Conservation (phyloP, 92 coral and sea anemone genomes). For the Pocillopora meandrina region DNA sequence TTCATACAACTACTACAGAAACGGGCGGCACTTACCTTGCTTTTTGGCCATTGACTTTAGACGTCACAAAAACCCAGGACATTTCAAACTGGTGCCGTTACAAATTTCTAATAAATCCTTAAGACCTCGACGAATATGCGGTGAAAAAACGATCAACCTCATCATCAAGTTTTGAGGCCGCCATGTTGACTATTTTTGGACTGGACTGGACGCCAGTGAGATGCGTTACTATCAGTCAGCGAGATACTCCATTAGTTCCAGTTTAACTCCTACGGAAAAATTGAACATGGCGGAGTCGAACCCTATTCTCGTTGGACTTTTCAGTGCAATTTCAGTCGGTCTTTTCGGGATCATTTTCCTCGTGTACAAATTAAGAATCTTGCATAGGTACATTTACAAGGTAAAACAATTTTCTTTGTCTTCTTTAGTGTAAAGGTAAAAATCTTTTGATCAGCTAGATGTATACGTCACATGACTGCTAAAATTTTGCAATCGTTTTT, state of each 20-base stretch:
- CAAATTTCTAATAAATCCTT: not conserved
- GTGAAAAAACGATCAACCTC: not conserved
- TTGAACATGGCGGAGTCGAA: slow-evolving; percentile 17
- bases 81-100: not conserved
- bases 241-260: slow-evolving; percentile 14
- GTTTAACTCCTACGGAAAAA: not conserved
- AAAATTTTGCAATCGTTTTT: not conserved
- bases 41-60: slow-evolving; percentile 47
- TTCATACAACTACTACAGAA: not conserved
- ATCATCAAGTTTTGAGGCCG: not conserved
- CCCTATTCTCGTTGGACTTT: not conserved
- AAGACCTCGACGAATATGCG: not conserved
- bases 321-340: slow-evolving; percentile 5
- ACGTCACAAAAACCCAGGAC: slow-evolving; percentile 52
- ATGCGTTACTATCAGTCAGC: not conserved
- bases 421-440: not conserved
- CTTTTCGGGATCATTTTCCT: slow-evolving; percentile 44
- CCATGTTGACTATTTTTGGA: not conserved
- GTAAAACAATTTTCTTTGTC: slow-evolving; percentile 45
- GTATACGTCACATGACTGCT: not conserved
- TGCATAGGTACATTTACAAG: slow-evolving; percentile 87
- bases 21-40: slow-evolving; percentile 44
- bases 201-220: not conserved
- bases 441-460: not conserved
- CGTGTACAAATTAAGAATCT: slow-evolving; percentile 75